Evolutionary conservation across 1,140 invertebrate genomes (phyloP), one percentile per base, ranked within the genome.

Genomic region (Homarus americanus): DNA sequence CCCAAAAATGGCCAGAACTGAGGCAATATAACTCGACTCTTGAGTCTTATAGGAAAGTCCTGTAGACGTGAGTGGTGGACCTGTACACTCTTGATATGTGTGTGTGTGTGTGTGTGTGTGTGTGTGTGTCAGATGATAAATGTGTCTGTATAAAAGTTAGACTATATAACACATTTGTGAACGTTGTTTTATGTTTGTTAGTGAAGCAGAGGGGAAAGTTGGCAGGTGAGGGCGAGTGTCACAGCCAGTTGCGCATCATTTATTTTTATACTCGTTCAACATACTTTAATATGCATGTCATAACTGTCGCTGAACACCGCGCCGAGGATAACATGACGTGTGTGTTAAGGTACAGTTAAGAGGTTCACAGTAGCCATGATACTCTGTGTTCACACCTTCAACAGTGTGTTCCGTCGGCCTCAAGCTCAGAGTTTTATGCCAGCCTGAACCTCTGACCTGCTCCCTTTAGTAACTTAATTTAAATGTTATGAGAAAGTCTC

Each of bases 1-100:
- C n/a, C 63, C 63, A 69, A 69, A 69, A 69, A 69, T 69, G 63
- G 63, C 24, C 63, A 24, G 63, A 69, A 69, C n/a, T 32, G 28
- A 69, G 63, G n/a, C 7, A 28, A 69, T 69, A 24, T 69, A 69
- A 69, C 63, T 32, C 32, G 28, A 69, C n/a, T 49, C 44, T 49
- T 15, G 5, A 32, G n/a, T 28, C 28, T 10, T 32, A 9, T 9
- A 28, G 63, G 28, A 32, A 32, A 32, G n/a, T 63, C 63, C 63
- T 32, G 63, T 63, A 24, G 12, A 63, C 24, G 24, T 24, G 4
- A 58, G 15, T 20, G n/a, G 20, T 20, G 53, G 24, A 58, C 53
- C 53, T n/a, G 24, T 58, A 58, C 17, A 58, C 17, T 58, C 17
- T 20, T 15, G 1, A 24, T 58, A 24, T 58, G 12, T 58, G 53